These are phyloP conservation scores for Nasonia longicornis DNA, from an alignment of 1,140 invertebrate genomes.

Conservation along the genomic window DNA sequence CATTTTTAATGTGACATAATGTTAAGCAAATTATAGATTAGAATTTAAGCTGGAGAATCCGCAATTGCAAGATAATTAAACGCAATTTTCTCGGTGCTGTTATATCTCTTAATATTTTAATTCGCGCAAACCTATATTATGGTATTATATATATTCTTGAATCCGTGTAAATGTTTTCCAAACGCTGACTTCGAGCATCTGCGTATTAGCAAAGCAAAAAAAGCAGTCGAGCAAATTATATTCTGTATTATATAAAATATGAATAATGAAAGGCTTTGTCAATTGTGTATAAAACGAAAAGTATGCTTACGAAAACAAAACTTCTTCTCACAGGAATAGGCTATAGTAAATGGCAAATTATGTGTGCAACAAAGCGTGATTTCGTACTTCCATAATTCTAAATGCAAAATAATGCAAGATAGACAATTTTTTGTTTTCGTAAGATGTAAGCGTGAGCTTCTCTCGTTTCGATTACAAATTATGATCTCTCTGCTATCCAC, in stretches of 20 bases:
- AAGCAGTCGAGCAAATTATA: constrained; percentile 4
- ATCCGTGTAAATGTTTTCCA: constrained; percentile 5
- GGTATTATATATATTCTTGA: not conserved
- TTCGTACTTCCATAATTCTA: not conserved
- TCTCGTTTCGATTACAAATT: constrained; percentile 6
- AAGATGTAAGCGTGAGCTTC: not conserved
- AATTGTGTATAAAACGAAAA: constrained; percentile 17
- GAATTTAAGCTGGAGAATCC: not conserved
- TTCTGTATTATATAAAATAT: not conserved
- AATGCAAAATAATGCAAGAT: not conserved
- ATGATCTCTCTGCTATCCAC: not conserved
- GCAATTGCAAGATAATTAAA: constrained; percentile 25
- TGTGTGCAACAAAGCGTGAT: not conserved
- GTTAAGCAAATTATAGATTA: constrained; percentile 8
- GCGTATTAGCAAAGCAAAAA: not conserved
- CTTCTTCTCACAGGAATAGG: not conserved
- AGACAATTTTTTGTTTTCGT: not conserved
- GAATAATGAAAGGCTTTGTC: constrained; percentile 14
- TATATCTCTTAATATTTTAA: constrained; percentile 15
- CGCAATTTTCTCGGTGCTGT: constrained; percentile 23
- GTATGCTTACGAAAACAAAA: constrained; percentile 10
- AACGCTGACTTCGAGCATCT: not conserved
- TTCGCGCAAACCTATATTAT: constrained; percentile 20
- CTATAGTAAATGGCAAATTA: not conserved
- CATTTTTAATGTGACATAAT: constrained; percentile 41